Evolutionary conservation across 2,797 vertebrate species (phyloP), one percentile per base, ranked within the genome.

Genomic region (Acanthiza pusilla): DNA sequence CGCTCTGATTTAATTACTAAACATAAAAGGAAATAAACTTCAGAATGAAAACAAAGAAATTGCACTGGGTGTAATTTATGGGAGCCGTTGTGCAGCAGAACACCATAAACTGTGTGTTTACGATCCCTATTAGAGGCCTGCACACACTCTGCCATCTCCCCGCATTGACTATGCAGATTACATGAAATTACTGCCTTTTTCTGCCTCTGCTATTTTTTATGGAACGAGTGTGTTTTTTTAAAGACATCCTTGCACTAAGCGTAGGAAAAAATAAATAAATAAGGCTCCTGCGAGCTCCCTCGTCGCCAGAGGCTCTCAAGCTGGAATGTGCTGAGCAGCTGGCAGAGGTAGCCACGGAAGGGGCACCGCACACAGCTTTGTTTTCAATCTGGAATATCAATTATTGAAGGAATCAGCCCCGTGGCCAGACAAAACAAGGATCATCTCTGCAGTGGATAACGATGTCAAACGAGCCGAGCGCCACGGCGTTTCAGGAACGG

Each of bases 21-120:
- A 47, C 89, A 65, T 67, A 75, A 94, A 94, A 95, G 65, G 83
- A 78, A 91, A 86, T 62, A 75, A 68, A 87, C 34, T 77, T 71
- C 40, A 5, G n/a, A 73, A 79, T 11, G 66, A 20, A 93, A 72
- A 55, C 67, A 72, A 80, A 91, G 62, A 23, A 40, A 73, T 23
- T 66, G 50, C 34, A 7, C 40, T 14, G 65, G 51, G 9, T 53
- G 55, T 91, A 29, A 94, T 91, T 86, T 82, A 88, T 58, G 51
- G 47, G 62, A 36, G 58, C 32, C 58, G 30, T 55, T 92, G 82
- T 76, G 73, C 65, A 58, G 51, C 61, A 51, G 53, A 53, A 14
- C 43, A 12, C 81, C 70, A 20, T 16, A 60, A 95, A 91, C 13
- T 27, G 54, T 9, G 4, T 51, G 50, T 88, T 96, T 94, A 78